Percentiles rank a stretch among this genome's conserved stretches.
Conservation (phyloP, 2,113 vertebrate genomes). For the Opisthocomus hoazin region DNA sequence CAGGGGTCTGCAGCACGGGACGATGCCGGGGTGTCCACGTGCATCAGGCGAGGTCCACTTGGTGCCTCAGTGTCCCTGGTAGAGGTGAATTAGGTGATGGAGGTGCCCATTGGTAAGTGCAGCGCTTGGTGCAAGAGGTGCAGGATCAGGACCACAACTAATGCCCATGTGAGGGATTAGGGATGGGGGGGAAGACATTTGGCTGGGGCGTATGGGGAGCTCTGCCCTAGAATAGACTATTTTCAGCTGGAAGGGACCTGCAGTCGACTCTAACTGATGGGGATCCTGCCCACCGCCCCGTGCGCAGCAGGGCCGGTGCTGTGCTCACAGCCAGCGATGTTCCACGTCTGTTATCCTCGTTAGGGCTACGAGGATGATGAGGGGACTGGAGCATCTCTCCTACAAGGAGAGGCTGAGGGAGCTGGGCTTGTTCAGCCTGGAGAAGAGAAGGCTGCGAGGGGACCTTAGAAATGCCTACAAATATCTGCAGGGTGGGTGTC, state of each 20-base stretch:
- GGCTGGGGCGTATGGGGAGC: neutral
- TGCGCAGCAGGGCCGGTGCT: fast-evolving
- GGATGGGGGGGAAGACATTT: fast-evolving
- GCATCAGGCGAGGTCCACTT: neutral
- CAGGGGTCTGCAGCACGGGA: neutral
- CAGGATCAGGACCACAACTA: neutral
- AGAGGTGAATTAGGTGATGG: neutral
- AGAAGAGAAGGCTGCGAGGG: too few species aligned
- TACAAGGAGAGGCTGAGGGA: too few species aligned
- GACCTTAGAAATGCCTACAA: too few species aligned
- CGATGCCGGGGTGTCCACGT: fast-evolving
- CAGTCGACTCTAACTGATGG: too few species aligned
- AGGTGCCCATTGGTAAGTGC: neutral
- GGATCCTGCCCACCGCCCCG: neutral
- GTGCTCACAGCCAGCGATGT: fast-evolving
- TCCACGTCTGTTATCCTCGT: too few species aligned
- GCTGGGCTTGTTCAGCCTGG: too few species aligned
- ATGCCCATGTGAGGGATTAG: neutral
- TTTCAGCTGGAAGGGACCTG: too few species aligned
- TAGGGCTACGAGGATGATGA: too few species aligned
- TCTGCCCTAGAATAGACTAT: too few species aligned
- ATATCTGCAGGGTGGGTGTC: too few species aligned
- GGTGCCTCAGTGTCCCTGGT: neutral
- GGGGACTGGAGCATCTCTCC: too few species aligned
- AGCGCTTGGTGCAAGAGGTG: neutral